Evolutionary conservation across 1,140 invertebrate species (phyloP).

Genomic region (Drosophila micromelanica): DNA sequence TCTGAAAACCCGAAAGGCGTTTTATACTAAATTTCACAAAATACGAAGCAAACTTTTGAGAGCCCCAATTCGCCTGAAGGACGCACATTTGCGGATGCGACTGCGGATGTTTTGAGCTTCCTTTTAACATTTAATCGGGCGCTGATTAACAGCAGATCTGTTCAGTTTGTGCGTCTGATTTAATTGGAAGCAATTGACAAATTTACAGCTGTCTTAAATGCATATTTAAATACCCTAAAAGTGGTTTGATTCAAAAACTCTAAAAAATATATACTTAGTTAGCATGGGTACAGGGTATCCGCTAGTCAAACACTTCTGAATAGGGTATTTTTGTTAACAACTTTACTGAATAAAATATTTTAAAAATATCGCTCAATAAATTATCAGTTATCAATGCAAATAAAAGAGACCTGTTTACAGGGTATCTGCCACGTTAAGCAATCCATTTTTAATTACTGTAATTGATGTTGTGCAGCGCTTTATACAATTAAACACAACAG

Average conservation of each 20-base stretch:
- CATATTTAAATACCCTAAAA: too few relatives aligned
- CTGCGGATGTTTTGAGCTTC: constrained; percentile 9
- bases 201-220: not conserved
- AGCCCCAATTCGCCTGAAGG: constrained; percentile 27
- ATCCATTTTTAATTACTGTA: not conserved
- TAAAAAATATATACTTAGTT: too few relatives aligned
- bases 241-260: too few relatives aligned
- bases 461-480: constrained; percentile 17
- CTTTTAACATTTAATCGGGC: constrained; percentile 4
- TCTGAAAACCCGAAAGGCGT: constrained; percentile 39
- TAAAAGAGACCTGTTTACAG: not conserved
- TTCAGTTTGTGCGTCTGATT: constrained; percentile 5
- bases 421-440: not conserved
- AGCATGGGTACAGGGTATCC: not conserved
- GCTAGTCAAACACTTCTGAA: not conserved
- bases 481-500: constrained; percentile 24
- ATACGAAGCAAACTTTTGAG: constrained; percentile 43
- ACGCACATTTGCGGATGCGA: constrained; percentile 24
- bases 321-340: too few relatives aligned
- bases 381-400: too few relatives aligned
- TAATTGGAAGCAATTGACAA: constrained; percentile 23
- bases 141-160: constrained; percentile 16
- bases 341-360: too few relatives aligned
- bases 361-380: too few relatives aligned
- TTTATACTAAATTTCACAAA: constrained; percentile 57